Base-by-base conservation (phyloP, 2,113 vertebrate genomes). In the Alaudala cheleensis region DNA sequence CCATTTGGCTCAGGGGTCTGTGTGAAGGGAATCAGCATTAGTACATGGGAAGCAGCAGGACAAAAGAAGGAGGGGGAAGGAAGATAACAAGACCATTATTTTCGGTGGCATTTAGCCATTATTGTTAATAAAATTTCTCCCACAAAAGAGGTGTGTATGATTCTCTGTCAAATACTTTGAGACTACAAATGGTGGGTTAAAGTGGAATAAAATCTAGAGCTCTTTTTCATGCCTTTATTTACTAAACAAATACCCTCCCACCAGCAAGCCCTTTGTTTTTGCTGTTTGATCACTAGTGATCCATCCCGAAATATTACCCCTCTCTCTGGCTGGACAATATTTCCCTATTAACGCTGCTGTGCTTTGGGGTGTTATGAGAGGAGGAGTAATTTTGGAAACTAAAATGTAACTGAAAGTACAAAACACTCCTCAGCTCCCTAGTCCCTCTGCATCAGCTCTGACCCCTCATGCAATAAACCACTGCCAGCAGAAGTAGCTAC, bases 41-140 rank as follows among this genome's bases (percentile, higher is more conserved):
- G 64, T 72, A 72, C 51, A 90, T 57, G 81, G 78, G 87, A 96
- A 96, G 53, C 49, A 76, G n/a, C 26, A 57, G n/a, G 57, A 91
- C 85, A 94, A 96, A 93, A 85, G 78, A 81, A 69, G 56, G 70
- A 83, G 45, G 25, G 28, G 62, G 37, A 29, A 88, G 80, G 82
- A 90, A 95, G 71, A 70, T 61, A 92, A 31, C 17, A 71, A 81
- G n/a, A 49, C 40, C 12, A 49, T 89, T 94, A 53, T 60, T 67
- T 93, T 67, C 0, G 1, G 45, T 96, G 93, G 88, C 93, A 90
- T 76, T 65, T 57, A 82, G 93, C 78, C 92, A 91, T 88, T 71
- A 91, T 85, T 92, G 79, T 85, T 92, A 73, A 31, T 47, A 60
- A 76, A 6, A 60, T 72, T 87, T 81, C 40, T 90, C 62, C 61